phyloP scores from a whole-genome alignment of 2,113 vertebrate species.

The Stegastes partitus region DNA sequence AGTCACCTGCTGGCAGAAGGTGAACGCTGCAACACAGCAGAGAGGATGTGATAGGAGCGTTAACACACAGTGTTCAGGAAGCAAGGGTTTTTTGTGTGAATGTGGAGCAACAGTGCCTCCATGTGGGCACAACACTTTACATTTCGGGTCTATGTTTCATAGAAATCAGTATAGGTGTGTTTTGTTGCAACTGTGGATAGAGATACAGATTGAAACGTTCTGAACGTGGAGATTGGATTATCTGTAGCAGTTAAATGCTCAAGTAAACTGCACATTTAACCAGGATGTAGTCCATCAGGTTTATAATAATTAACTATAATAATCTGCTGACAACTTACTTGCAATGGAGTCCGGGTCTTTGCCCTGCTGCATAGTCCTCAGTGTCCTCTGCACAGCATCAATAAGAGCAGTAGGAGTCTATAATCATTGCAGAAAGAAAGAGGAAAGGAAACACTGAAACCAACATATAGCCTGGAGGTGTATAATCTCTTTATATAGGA shows the following conservation, averaged over 20 bases:
- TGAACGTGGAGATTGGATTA: neutral
- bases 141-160: too few species aligned
- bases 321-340: slow-evolving; percentile 72
- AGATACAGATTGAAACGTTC: too few species aligned
- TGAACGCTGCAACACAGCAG: slow-evolving; percentile 83
- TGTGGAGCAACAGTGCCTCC: slow-evolving; percentile 16
- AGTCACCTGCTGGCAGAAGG: slow-evolving; percentile 88
- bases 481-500: neutral
- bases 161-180: too few species aligned
- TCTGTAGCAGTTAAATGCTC: neutral
- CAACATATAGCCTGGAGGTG: neutral
- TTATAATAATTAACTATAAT: too few species aligned
- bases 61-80: neutral
- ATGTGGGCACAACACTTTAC: slow-evolving; percentile 7
- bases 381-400: slow-evolving; percentile 84
- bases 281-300: too few species aligned
- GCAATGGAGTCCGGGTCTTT: slow-evolving; percentile 84
- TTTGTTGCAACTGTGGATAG: too few species aligned
- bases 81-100: neutral
- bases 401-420: slow-evolving; percentile 86
- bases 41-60: neutral
- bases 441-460: neutral
- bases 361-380: slow-evolving; percentile 85
- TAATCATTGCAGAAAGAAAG: slow-evolving; percentile 9
- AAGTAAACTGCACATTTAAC: too few species aligned